A percentile compares a stretch with the other conserved stretches of the same genome.
Evolutionary conservation across 1,140 invertebrate genomes (phyloP).

Genomic region (Dreissena rostriformis): DNA sequence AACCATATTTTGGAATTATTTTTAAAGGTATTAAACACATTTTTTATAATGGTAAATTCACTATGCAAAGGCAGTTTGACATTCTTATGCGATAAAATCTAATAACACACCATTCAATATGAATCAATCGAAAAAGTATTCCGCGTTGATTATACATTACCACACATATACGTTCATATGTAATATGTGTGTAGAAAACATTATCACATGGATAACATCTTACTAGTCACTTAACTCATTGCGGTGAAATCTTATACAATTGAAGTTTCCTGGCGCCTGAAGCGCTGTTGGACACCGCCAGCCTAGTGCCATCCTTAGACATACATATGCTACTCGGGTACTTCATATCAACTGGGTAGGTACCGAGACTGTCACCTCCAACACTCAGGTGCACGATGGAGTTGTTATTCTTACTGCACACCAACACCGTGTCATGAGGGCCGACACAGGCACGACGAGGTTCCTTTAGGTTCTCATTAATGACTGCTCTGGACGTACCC

Average conservation of each 20-base stretch:
- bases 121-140: too few species aligned
- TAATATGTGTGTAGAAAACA: too few species aligned
- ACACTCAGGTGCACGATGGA: slow-evolving; percentile 2
- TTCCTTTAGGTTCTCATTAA: neutral
- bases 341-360: neutral
- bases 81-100: too few species aligned
- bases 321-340: neutral
- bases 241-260: neutral
- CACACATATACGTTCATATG: too few species aligned
- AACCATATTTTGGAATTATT: too few species aligned
- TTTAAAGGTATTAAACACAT: too few species aligned
- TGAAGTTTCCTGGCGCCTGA: neutral
- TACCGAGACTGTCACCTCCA: neutral
- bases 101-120: too few species aligned
- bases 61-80: too few species aligned
- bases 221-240: too few species aligned
- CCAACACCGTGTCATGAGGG: slow-evolving; percentile 11
- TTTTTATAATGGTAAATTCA: too few species aligned
- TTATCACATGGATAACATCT: too few species aligned
- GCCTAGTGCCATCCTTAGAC: neutral
- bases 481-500: neutral
- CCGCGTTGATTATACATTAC: too few species aligned
- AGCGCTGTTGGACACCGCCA: neutral
- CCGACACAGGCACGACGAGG: neutral
- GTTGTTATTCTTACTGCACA: neutral